Conservation (phyloP, 1,140 invertebrate species). For the Leptoteleia sp. region DNA sequence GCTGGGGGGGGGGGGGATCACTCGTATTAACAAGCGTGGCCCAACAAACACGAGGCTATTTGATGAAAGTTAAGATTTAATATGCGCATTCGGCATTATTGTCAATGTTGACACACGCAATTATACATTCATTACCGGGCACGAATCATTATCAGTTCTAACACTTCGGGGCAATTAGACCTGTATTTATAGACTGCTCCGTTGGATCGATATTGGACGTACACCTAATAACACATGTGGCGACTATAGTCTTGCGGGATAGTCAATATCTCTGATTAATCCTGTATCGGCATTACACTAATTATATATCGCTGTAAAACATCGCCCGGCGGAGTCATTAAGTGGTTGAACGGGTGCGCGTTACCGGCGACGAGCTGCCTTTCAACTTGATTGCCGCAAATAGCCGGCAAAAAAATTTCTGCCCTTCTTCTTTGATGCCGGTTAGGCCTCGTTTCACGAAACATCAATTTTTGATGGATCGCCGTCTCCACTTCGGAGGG, state of each 20-base stretch:
- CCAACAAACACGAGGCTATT: conserved; percentile 28
- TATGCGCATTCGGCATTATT: conserved; percentile 45
- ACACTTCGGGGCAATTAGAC: conserved; percentile 53
- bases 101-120: conserved; percentile 56
- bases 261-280: conserved; percentile 62
- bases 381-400: conserved; percentile 13
- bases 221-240: conserved; percentile 54
- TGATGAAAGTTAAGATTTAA: conserved; percentile 56
- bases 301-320: conserved; percentile 50
- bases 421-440: conserved; percentile 23
- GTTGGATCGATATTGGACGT: conserved; percentile 53
- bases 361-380: too few species aligned
- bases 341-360: too few species aligned
- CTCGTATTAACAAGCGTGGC: conserved; percentile 16
- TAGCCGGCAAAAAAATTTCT: not conserved
- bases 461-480: conserved; percentile 39
- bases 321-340: conserved; percentile 38
- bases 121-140: conserved; percentile 54
- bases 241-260: conserved; percentile 54
- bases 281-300: conserved; percentile 50
- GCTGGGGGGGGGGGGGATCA: too few species aligned
- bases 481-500: conserved; percentile 11
- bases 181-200: conserved; percentile 54
- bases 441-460: not conserved
- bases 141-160: conserved; percentile 56